Percentiles rank a stretch among this genome's conserved stretches.
These are phyloP conservation scores for Hippocampus kuda DNA, from an alignment of 2,797 vertebrate species.

Conservation along the genomic window DNA sequence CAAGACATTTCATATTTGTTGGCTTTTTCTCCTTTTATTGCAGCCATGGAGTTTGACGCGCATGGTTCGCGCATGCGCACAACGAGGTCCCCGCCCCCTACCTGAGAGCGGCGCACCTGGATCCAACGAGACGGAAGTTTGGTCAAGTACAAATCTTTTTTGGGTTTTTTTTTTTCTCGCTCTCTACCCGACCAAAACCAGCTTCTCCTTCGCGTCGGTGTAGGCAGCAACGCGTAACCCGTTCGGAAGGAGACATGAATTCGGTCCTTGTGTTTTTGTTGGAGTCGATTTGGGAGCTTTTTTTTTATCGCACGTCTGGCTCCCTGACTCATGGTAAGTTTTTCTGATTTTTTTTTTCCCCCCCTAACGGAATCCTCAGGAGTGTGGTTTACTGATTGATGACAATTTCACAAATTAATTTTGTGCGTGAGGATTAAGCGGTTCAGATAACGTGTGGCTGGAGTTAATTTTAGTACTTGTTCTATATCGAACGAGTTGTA, in stretches of 20 bases:
- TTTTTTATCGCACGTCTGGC: background rate
- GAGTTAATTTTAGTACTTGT: background rate
- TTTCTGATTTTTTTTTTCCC: constrained; percentile 3
- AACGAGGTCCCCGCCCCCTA: constrained; percentile 51
- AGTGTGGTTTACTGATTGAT: background rate
- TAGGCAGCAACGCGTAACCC: background rate
- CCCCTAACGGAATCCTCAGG: constrained; percentile 18
- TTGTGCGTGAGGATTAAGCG: background rate
- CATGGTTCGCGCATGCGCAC: constrained; percentile 57
- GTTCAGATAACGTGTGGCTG: background rate
- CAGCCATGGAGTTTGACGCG: constrained; percentile 35
- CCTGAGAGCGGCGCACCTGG: constrained; percentile 73
- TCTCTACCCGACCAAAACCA: background rate
- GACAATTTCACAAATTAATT: background rate
- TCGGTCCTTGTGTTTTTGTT: background rate
- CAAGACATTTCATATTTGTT: background rate
- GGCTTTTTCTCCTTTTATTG: background rate
- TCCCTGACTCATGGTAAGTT: constrained; percentile 47
- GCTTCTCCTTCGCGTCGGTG: background rate
- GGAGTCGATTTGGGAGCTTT: background rate
- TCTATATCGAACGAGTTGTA: background rate
- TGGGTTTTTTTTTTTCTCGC: background rate
- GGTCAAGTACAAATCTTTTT: constrained; percentile 15
- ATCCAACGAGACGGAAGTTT: constrained; percentile 74
- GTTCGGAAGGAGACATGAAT: background rate